phyloP scores from a whole-genome alignment of 1,140 invertebrate species.

The Euura lappo region DNA sequence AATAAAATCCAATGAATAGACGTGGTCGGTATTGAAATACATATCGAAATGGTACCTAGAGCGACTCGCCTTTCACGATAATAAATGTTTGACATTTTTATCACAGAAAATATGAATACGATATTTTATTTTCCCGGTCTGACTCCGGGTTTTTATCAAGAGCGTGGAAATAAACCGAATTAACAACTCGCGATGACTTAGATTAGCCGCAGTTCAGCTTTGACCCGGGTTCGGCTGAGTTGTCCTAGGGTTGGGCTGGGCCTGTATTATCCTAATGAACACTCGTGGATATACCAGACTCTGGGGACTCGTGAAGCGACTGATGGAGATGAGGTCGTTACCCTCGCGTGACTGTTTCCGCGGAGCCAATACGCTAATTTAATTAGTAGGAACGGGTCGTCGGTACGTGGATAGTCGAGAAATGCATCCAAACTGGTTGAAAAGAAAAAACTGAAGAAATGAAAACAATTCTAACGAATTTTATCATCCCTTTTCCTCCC shows the following conservation, averaged over 20 bases:
- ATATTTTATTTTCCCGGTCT: no score
- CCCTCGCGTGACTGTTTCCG: constrained; percentile 17
- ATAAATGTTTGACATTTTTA: background rate
- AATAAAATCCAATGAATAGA: background rate
- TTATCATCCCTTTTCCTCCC: no score
- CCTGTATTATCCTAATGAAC: constrained; percentile 58
- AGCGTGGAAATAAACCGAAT: constrained; percentile 1
- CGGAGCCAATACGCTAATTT: constrained; percentile 51
- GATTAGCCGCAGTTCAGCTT: background rate
- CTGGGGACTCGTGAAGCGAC: constrained; percentile 48
- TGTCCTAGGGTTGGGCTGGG: constrained; percentile 19
- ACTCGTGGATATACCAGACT: constrained; percentile 44
- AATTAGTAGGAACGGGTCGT: constrained; percentile 45
- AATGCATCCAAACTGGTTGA: no score
- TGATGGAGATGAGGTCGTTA: constrained; percentile 47
- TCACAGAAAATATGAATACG: no score
- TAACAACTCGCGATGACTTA: constrained; percentile 33
- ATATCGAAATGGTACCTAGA: background rate
- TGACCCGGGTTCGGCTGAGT: background rate
- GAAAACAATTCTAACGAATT: background rate
- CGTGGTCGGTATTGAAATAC: background rate
- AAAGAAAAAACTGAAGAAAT: background rate
- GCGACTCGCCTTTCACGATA: background rate
- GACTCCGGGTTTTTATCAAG: no score
- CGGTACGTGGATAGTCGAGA: no score